Percentiles rank a stretch among this genome's conserved stretches.
phyloP scores from a whole-genome alignment of 2,113 vertebrate genomes.

The Nothocercus nigrocapillus region DNA sequence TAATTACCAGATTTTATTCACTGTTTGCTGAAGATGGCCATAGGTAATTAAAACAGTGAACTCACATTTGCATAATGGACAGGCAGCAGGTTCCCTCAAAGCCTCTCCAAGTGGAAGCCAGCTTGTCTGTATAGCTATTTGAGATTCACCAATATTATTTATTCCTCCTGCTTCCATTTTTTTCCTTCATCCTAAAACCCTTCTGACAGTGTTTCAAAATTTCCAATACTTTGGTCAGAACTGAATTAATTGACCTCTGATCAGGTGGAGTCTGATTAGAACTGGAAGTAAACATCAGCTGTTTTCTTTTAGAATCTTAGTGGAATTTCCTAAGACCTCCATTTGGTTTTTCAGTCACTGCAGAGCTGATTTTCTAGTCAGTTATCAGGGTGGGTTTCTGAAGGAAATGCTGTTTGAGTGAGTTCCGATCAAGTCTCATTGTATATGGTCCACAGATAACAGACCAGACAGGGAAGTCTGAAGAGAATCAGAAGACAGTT shows the following conservation, averaged over 20 bases:
- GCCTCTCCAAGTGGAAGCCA: background rate
- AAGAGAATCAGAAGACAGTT: background rate
- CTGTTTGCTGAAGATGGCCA: conserved; percentile 58
- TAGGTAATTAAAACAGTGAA: conserved; percentile 69
- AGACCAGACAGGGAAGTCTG: background rate
- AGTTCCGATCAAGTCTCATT: background rate
- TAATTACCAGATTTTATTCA: conserved; percentile 75
- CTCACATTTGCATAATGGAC: conserved; percentile 62
- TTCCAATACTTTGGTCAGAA: background rate
- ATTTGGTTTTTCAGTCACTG: background rate
- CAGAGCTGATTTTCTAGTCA: background rate
- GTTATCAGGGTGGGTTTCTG: background rate
- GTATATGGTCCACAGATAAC: background rate
- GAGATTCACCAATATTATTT: background rate
- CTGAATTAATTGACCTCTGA: background rate
- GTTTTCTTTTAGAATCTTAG: background rate
- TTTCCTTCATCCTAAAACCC: background rate
- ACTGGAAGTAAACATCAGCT: background rate
- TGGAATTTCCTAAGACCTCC: background rate
- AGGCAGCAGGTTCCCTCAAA: conserved; percentile 6
- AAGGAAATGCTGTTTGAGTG: background rate
- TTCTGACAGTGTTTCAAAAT: background rate
- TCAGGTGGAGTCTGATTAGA: background rate
- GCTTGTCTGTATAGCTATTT: background rate
- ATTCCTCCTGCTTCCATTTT: background rate